A percentile compares a stretch with the other conserved stretches of the same genome.
Conservation (phyloP, 2,797 vertebrate species). For the Neomorphus geoffroyi region DNA sequence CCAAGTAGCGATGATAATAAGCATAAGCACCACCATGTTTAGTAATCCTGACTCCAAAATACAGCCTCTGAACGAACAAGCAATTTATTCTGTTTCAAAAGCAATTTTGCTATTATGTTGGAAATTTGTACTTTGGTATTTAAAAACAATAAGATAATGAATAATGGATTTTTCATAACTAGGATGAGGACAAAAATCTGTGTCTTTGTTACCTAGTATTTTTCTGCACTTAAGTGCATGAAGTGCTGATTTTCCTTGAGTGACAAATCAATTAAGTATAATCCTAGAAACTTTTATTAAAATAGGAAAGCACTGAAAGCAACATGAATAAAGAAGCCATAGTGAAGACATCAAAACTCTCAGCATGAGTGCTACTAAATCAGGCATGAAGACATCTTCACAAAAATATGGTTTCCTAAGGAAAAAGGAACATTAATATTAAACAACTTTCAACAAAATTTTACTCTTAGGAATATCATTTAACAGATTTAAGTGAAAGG, state of each 20-base stretch:
- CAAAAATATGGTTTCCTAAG: conserved; percentile 29
- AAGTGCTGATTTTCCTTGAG: conserved; percentile 77
- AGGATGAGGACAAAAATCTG: conserved; percentile 73
- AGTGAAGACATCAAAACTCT: conserved; percentile 68
- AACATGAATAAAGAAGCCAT: conserved; percentile 74
- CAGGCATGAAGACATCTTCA: conserved; percentile 35
- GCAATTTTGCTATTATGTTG: conserved; percentile 80
- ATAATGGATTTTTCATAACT: conserved; percentile 83
- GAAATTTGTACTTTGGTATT: conserved; percentile 78
- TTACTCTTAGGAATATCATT: background rate
- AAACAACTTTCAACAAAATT: conserved; percentile 41
- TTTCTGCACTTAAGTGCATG: conserved; percentile 77
- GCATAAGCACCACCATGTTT: conserved; percentile 41
- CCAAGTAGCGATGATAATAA: conserved; percentile 52
- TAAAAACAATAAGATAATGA: conserved; percentile 82
- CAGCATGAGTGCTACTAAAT: conserved; percentile 48
- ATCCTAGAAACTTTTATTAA: conserved; percentile 76
- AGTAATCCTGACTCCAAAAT: conserved; percentile 68
- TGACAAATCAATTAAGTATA: conserved; percentile 82
- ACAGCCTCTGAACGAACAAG: conserved; percentile 72
- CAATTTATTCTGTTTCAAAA: conserved; percentile 79
- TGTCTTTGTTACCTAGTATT: conserved; percentile 77
- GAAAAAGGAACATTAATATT: conserved; percentile 23
- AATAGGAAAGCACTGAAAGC: conserved; percentile 72
- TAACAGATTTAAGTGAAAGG: background rate